Percentiles rank a stretch among this genome's conserved stretches.
Evolutionary conservation across 2,113 vertebrate genomes (phyloP).

Genomic region (Sebastes schlegelii): DNA sequence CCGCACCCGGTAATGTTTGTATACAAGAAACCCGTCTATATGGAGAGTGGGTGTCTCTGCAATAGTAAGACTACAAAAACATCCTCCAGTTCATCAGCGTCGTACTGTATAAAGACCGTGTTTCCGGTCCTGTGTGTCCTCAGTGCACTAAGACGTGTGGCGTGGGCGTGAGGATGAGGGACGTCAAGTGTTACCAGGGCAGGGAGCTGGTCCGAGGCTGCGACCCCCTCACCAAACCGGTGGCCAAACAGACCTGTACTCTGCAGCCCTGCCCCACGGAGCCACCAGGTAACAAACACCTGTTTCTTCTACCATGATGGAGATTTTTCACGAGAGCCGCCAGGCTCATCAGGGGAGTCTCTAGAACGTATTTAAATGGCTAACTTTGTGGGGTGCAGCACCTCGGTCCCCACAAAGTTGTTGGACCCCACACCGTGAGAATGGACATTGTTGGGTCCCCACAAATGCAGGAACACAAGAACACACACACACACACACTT

Average conservation of each 20-base stretch:
- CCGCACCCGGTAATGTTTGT: too few species aligned
- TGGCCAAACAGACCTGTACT: slow-evolving; percentile 95
- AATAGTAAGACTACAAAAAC: too few species aligned
- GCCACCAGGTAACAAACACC: slow-evolving; percentile 87
- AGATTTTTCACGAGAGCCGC: too few species aligned
- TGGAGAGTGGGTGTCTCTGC: too few species aligned
- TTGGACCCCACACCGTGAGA: not conserved
- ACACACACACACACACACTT: not conserved
- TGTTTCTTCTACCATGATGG: too few species aligned
- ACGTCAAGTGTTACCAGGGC: slow-evolving; percentile 97
- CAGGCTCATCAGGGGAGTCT: not conserved
- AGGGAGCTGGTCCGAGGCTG: slow-evolving; percentile 94
- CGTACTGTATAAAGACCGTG: not conserved
- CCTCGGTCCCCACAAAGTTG: not conserved
- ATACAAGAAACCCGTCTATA: too few species aligned
- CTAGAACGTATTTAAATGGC: not conserved
- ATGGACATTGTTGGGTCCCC: not conserved
- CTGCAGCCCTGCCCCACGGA: slow-evolving; percentile 95
- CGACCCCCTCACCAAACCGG: slow-evolving; percentile 93
- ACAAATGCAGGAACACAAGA: not conserved
- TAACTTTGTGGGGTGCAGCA: not conserved
- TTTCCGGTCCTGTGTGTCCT: slow-evolving; percentile 1
- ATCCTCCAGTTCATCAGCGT: too few species aligned
- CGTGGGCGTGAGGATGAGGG: slow-evolving; percentile 93
- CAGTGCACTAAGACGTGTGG: slow-evolving; percentile 98